Percentiles rank a stretch among this genome's conserved stretches.
Conservation (phyloP, 2,888 invertebrate species). For the Biston betularia region DNA sequence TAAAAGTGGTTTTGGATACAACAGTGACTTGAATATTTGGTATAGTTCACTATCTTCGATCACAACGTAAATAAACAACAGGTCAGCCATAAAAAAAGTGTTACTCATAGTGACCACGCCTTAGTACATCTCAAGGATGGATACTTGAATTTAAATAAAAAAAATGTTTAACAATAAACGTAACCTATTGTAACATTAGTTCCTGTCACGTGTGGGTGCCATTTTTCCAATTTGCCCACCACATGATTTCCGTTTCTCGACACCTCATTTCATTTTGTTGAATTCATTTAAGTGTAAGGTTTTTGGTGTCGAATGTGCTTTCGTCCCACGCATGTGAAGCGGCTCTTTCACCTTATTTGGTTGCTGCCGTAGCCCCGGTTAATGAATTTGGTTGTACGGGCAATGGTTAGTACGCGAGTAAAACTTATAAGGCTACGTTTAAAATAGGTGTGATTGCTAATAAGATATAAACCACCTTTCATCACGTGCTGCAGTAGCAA, state of each 20-base stretch:
- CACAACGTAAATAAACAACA: no score
- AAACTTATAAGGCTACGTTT: neutral
- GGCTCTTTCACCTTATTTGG: slow-evolving; percentile 42
- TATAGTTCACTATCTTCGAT: no score
- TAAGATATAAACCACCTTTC: neutral
- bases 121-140: no score
- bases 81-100: no score
- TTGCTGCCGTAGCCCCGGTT: slow-evolving; percentile 9
- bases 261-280: slow-evolving; percentile 39
- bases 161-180: no score
- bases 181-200: neutral
- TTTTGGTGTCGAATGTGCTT: slow-evolving; percentile 42
- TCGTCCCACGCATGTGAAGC: slow-evolving; percentile 39
- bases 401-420: neutral
- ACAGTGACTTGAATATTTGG: no score
- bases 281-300: slow-evolving; percentile 39
- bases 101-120: no score
- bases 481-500: neutral
- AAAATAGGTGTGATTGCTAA: neutral
- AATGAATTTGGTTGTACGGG: slow-evolving; percentile 17
- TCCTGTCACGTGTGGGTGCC: slow-evolving; percentile 43
- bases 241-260: slow-evolving; percentile 43
- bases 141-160: neutral
- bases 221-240: slow-evolving; percentile 45
- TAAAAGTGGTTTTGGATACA: no score